Conservation (phyloP, 2,113 vertebrate species). For the Desmodus rotundus region DNA sequence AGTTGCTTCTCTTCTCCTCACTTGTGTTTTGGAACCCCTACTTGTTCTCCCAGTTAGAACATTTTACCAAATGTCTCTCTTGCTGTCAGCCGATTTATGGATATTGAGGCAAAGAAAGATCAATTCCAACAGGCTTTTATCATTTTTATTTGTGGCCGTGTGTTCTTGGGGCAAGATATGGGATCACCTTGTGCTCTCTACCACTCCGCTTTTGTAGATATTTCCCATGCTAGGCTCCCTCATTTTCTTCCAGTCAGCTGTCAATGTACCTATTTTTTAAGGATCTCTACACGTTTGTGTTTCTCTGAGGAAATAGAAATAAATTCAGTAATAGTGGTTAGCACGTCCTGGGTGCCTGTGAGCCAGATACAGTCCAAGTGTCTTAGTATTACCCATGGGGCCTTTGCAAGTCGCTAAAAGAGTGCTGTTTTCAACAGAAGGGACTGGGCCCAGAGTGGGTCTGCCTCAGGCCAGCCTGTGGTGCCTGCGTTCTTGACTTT, state of each 20-base stretch:
- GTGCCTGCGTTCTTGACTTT: too few species aligned
- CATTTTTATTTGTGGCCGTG: not conserved
- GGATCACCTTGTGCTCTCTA: not conserved
- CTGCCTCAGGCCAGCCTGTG: not conserved
- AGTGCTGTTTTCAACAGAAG: not conserved
- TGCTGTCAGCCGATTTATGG: not conserved
- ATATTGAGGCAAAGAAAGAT: not conserved
- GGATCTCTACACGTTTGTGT: not conserved
- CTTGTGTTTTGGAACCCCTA: not conserved
- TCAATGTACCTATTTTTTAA: not conserved
- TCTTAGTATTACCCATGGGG: not conserved
- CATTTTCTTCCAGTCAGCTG: not conserved
- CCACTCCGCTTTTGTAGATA: not conserved
- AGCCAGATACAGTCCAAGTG: not conserved
- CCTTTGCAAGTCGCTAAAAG: not conserved
- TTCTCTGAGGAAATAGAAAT: not conserved
- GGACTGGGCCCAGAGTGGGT: not conserved
- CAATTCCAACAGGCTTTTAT: not conserved
- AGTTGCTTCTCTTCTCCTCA: not conserved
- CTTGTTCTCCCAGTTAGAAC: not conserved
- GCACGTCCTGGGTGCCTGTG: not conserved
- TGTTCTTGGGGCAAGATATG: not conserved
- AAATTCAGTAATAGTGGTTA: not conserved
- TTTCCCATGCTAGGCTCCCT: not conserved
- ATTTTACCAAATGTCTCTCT: conserved; percentile 5